These are phyloP conservation scores for Pterobdella sp. DNA, from an alignment of 2,888 invertebrate species.

Conservation along the genomic window DNA sequence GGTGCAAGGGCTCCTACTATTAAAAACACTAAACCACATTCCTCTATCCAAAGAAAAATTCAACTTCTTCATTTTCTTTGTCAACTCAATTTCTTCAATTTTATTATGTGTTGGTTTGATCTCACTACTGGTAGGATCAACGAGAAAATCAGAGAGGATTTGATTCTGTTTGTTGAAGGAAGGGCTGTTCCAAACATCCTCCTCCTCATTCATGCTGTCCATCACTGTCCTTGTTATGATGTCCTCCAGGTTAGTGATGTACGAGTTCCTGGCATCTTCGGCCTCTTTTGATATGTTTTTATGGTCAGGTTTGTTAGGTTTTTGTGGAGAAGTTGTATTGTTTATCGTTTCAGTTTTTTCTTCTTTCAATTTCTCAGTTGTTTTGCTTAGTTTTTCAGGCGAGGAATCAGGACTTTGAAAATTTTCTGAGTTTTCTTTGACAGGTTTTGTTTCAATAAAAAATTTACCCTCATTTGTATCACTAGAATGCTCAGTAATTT, in stretches of 20 bases:
- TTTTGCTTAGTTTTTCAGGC: not conserved
- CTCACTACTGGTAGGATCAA: not conserved
- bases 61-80: slow-evolving; percentile 5
- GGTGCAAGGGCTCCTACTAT: not conserved
- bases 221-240: slow-evolving; percentile 29
- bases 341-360: not conserved
- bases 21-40: slow-evolving; percentile 18
- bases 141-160: not conserved
- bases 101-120: not conserved
- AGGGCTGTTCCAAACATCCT: not conserved
- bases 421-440: not conserved
- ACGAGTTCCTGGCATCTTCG: slow-evolving; percentile 6
- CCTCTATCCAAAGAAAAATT: slow-evolving; percentile 18
- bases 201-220: slow-evolving; percentile 27
- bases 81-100: slow-evolving; percentile 3
- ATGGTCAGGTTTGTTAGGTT: not conserved
- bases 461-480: no score
- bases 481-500: no score
- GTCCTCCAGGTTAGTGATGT: slow-evolving; percentile 29
- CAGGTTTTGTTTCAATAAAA: no score
- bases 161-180: not conserved
- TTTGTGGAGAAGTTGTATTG: no score
- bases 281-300: not conserved
- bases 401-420: not conserved
- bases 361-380: not conserved